Base-by-base conservation (phyloP, 1,140 invertebrate genomes). In the Probaryconus sp. region DNA sequence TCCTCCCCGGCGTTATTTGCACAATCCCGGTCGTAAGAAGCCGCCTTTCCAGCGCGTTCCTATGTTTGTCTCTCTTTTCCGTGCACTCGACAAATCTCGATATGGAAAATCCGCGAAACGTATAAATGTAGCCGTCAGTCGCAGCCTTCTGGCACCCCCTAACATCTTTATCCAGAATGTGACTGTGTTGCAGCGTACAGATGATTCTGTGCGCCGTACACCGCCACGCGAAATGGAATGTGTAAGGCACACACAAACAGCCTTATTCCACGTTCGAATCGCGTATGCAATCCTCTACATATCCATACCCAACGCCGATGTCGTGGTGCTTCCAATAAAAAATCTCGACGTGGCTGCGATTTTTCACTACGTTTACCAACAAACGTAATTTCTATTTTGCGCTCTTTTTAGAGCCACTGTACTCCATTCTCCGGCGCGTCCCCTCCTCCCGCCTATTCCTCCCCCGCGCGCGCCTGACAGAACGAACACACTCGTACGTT, bases 81-180 rank as follows among this genome's bases (percentile, higher is more conserved):
- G 74, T 81, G 77, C 82, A 79, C 81, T 80, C 82, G 83, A 83
- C 83, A 80, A 85, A 84, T 85, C 83, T 84, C 83, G 83, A 85
- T 83, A 83, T 83, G 83, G 84, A 85, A 85, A 85, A 83, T 85
- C 81, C 81, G 76, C 76, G 82, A 83, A 83, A 84, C 82, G 80
- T 84, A 84, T 84, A 85, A 85, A 85, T 84, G 84, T 84, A 82
- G 81, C 83, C 83, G 84, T 85, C 84, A 85, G 65, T 79, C 74
- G 81, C 84, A 85, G 81, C 77, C 78, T 63, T 56, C 64, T 11
- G 68, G 72, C 81, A 73, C 77, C 69, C n/a, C 72, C 63, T 65
- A 71, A 76, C 68, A 77, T 71, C 73, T 75, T 79, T 73, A 77
- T 77, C 68, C 74, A 40, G 37, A 42, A 55, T 71, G 50, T 26